A percentile compares a stretch with the other conserved stretches of the same genome.
Conservation (phyloP, 2,888 invertebrate genomes). For the Pemphredon lugubris region DNA sequence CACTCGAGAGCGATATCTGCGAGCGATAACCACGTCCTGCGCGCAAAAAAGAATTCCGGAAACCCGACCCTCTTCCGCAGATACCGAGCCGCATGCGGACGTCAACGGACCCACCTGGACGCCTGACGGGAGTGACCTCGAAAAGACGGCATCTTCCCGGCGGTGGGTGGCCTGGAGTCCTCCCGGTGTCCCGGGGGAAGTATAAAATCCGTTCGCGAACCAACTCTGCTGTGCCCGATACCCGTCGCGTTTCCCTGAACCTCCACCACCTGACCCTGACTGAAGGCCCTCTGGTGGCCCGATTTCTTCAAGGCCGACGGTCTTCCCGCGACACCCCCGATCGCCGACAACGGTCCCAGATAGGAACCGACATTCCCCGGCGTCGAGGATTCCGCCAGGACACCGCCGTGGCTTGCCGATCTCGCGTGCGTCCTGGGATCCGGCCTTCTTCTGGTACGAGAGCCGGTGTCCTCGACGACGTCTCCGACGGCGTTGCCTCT, state of each 20-base stretch:
- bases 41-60: too few relatives aligned
- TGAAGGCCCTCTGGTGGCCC: conserved; percentile 92
- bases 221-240: conserved; percentile 92
- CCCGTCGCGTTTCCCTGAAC: conserved; percentile 79
- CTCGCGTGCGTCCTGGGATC: conserved; percentile 85
- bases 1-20: too few relatives aligned
- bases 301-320: conserved; percentile 88
- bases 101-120: conserved; percentile 86
- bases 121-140: conserved; percentile 93
- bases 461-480: conserved; percentile 46
- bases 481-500: conserved; percentile 54
- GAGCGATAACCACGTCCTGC: too few relatives aligned
- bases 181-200: conserved; percentile 93
- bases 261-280: conserved; percentile 92
- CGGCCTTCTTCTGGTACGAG: conserved; percentile 48
- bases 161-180: conserved; percentile 80
- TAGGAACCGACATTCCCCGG: conserved; percentile 41
- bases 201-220: conserved; percentile 94
- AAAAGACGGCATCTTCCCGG: conserved; percentile 82
- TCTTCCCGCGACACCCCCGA: conserved; percentile 78
- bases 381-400: conserved; percentile 78
- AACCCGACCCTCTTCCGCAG: too few relatives aligned
- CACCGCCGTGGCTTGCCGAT: conserved; percentile 93
- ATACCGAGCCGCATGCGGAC: too few relatives aligned
- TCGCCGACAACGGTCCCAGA: conserved; percentile 64